phyloP scores from a whole-genome alignment of 2,888 invertebrate species.

The Euzophera pinguis region DNA sequence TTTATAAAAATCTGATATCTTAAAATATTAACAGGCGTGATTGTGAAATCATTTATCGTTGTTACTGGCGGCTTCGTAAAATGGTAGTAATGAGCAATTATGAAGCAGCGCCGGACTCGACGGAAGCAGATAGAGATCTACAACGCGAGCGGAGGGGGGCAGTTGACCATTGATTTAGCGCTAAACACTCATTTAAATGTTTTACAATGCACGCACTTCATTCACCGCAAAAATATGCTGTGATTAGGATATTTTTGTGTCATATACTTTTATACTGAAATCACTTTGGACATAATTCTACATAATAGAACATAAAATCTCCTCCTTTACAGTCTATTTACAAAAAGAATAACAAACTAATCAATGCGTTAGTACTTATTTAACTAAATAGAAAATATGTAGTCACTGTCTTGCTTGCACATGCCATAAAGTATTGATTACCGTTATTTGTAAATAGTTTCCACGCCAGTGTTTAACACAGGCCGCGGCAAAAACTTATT shows the following conservation, averaged over 20 bases:
- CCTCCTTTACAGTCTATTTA: too few relatives aligned
- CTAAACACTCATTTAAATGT: conserved; percentile 53
- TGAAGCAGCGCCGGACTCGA: conserved; percentile 27
- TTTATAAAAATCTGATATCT: too few relatives aligned
- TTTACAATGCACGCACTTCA: conserved; percentile 23
- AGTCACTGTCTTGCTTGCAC: not conserved
- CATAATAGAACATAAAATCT: too few relatives aligned
- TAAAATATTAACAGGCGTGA: not conserved
- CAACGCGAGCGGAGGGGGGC: conserved; percentile 33
- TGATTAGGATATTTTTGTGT: too few relatives aligned
- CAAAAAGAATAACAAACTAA: too few relatives aligned
- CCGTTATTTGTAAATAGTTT: conserved; percentile 17
- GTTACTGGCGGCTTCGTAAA: not conserved
- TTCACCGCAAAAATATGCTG: conserved; percentile 11
- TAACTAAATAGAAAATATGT: not conserved
- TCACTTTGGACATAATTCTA: too few relatives aligned
- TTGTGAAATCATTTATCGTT: not conserved
- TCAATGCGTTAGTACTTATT: too few relatives aligned
- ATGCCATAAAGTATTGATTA: conserved; percentile 3
- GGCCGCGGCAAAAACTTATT: conserved; percentile 35
- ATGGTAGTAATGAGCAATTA: conserved; percentile 66
- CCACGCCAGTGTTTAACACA: conserved; percentile 22
- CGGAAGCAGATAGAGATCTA: conserved; percentile 27
- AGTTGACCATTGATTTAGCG: conserved; percentile 61
- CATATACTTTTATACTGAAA: too few relatives aligned